Percentiles rank a stretch among this genome's conserved stretches.
phyloP scores from a whole-genome alignment of 2,888 invertebrate species.

The Calephelis perditalis region DNA sequence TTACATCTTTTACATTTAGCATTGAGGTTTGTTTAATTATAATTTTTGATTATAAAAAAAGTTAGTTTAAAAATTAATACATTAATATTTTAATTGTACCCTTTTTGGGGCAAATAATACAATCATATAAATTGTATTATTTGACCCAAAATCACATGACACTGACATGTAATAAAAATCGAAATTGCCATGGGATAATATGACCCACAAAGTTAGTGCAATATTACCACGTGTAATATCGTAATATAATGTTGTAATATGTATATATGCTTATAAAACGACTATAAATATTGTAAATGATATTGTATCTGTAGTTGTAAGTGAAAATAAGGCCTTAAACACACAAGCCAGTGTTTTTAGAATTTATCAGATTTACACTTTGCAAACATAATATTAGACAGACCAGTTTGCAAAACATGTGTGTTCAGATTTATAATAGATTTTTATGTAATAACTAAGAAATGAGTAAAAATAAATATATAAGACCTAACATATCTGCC shows the following conservation, averaged over 20 bases:
- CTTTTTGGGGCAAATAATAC: too few species aligned
- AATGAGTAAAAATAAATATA: constrained; percentile 20
- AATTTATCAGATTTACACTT: constrained; percentile 12
- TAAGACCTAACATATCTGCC: constrained; percentile 50
- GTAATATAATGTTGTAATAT: constrained; percentile 13
- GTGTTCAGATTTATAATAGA: constrained; percentile 31
- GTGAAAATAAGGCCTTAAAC: constrained; percentile 19
- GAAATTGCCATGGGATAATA: not conserved
- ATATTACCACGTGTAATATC: constrained; percentile 8
- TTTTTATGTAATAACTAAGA: constrained; percentile 24
- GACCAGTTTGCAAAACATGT: constrained; percentile 26
- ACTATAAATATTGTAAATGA: constrained; percentile 16
- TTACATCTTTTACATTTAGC: too few species aligned
- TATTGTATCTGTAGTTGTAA: constrained; percentile 14
- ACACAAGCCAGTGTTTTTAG: constrained; percentile 16
- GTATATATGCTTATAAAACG: constrained; percentile 17
- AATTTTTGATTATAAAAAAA: too few species aligned
- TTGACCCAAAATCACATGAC: not conserved
- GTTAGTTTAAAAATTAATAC: too few species aligned
- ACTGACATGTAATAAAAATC: too few species aligned
- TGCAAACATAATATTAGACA: constrained; percentile 17
- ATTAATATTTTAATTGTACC: too few species aligned
- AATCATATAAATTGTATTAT: not conserved
- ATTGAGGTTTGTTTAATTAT: too few species aligned
- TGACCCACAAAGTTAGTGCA: not conserved